A percentile compares a stretch with the other conserved stretches of the same genome.
These are phyloP conservation scores for Perodicticus potto DNA, from an alignment of 2,797 vertebrate genomes.

Conservation along the genomic window DNA sequence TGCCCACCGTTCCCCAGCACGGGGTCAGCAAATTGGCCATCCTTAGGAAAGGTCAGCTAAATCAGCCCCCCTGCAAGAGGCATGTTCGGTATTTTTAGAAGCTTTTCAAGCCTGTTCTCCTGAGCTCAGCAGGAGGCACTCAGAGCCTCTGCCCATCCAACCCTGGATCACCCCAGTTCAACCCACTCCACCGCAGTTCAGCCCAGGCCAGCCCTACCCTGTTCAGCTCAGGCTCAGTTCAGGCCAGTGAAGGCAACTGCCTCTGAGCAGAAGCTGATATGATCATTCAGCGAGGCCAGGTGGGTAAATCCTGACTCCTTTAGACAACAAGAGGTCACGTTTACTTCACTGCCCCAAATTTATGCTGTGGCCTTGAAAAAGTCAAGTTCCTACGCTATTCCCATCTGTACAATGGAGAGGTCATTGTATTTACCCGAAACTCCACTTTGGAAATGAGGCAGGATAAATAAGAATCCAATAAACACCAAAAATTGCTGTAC, in stretches of 20 bases:
- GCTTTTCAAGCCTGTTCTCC: slow-evolving; percentile 39
- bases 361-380: neutral
- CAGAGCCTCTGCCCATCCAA: neutral
- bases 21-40: slow-evolving; percentile 68
- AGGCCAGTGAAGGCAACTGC: neutral
- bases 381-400: neutral
- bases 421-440: neutral
- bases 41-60: slow-evolving; percentile 78
- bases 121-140: slow-evolving; percentile 55
- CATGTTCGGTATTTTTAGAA: slow-evolving; percentile 74
- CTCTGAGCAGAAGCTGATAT: neutral
- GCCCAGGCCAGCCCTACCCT: neutral
- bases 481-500: neutral
- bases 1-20: slow-evolving; percentile 24
- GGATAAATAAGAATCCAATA: neutral
- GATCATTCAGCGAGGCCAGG: neutral
- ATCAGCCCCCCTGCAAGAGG: slow-evolving; percentile 67
- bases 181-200: neutral
- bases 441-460: neutral
- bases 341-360: neutral
- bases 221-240: neutral
- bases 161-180: neutral
- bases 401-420: neutral
- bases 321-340: neutral
- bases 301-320: neutral